Evolutionary conservation across 2,888 invertebrate genomes (phyloP).

Genomic region (Lamellibrachia satsuma): DNA sequence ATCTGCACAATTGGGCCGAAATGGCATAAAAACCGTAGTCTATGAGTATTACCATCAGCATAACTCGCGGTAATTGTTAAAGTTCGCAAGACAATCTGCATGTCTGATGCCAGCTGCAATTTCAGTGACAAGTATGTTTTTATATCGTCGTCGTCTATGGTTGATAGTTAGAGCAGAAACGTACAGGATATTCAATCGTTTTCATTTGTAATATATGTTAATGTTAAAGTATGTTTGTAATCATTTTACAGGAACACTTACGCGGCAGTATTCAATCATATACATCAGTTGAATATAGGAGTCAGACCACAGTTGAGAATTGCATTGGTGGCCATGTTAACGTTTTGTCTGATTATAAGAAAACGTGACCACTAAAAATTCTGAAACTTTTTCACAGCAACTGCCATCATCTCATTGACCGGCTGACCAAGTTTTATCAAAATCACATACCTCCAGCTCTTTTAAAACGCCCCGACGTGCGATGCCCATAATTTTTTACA

Average conservation of each 20-base stretch:
- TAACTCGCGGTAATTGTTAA: constrained; percentile 11
- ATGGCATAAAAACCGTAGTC: constrained; percentile 4
- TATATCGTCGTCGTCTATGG: not conserved
- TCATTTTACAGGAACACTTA: not conserved
- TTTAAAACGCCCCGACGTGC: too few relatives aligned
- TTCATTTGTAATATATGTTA: not conserved
- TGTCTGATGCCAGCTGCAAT: constrained; percentile 4
- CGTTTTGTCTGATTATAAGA: too few relatives aligned
- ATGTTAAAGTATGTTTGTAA: not conserved
- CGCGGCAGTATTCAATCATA: not conserved
- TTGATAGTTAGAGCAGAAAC: not conserved
- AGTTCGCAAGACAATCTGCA: constrained; percentile 13
- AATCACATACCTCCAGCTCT: too few relatives aligned
- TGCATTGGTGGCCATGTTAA: too few relatives aligned
- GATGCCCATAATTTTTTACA: too few relatives aligned
- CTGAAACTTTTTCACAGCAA: too few relatives aligned
- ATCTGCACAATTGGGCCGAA: not conserved
- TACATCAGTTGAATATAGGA: not conserved
- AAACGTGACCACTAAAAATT: too few relatives aligned
- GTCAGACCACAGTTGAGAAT: too few relatives aligned
- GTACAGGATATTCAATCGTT: not conserved
- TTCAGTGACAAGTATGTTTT: constrained; percentile 8
- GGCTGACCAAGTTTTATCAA: too few relatives aligned
- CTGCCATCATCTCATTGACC: too few relatives aligned
- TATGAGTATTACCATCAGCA: constrained; percentile 13